Evolutionary conservation across 2,797 vertebrate species (phyloP), one percentile per base, ranked within the genome.

Genomic region (Holocentrus rufus): DNA sequence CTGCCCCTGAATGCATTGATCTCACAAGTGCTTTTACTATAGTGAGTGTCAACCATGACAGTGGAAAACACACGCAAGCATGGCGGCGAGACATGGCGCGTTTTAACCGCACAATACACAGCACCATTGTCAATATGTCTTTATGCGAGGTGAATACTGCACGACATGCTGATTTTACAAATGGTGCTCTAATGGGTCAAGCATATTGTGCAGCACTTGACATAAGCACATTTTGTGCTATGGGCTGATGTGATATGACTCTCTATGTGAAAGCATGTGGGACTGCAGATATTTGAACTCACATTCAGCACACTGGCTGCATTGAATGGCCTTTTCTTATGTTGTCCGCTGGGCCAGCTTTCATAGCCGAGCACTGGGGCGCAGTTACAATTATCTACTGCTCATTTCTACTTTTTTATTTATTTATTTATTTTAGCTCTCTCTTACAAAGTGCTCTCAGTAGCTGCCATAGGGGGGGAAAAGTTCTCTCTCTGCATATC

Each of bases 1-100:
- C 58, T 84, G 82, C 74, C 80, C 84, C 84, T 72, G 79, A 65
- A 62, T 73, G 73, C 80, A 88, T 86, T 89, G 90, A 89, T 90
- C 80, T 80, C 74, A 67, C 59, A 50, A 67, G 69, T 73, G 64
- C 79, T 81, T 88, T 82, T 54, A 81, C 82, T 78, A 75, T 69
- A 66, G 74, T 61, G 66, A 82, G 69, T 70, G 71, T 83, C 77
- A 77, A 61, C 72, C 17, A 1, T 75, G 74, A 78, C 85, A 76
- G 72, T 56, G 64, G 77, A 86, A 61, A 56, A 75, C 66, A 84
- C 63, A 50, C 62, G 46, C 62, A 58, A 55, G 56, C 67, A 27
- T 42, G 25, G 73, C 81, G 74, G 30, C 31, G 36, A 74, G 77
- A 80, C 58, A 61, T 9, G 20, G 50, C 75, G 68, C 74, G 62